Conservation (phyloP, 1,140 invertebrate species). For the Drosophila burlai region DNA sequence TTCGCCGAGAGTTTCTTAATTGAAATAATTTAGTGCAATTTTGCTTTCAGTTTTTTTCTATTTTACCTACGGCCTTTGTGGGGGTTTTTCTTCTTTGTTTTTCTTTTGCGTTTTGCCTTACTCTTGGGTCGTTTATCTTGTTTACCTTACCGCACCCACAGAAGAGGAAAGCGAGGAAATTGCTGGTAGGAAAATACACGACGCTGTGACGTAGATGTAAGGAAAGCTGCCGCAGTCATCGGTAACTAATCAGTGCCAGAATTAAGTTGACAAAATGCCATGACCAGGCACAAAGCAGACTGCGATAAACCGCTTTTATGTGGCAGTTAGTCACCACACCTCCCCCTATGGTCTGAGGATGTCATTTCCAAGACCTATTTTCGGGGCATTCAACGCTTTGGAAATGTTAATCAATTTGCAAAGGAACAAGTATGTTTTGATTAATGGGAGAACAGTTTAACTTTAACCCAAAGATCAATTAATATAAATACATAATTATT, state of each 20-base stretch:
- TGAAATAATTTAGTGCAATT: conserved; percentile 58
- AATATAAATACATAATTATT: background rate
- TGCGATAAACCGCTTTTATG: conserved; percentile 40
- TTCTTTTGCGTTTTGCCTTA: conserved; percentile 11
- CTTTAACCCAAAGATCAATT: background rate
- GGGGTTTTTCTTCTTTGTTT: conserved; percentile 14
- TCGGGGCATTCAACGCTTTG: conserved; percentile 18
- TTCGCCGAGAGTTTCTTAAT: conserved; percentile 51
- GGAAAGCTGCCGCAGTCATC: conserved; percentile 47
- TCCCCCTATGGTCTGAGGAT: background rate
- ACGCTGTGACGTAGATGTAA: conserved; percentile 24
- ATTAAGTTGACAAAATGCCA: conserved; percentile 62
- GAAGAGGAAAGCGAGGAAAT: background rate
- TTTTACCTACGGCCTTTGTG: conserved; percentile 50
- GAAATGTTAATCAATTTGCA: conserved; percentile 36
- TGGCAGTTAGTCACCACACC: conserved; percentile 23
- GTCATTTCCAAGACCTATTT: conserved; percentile 27
- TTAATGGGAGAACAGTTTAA: background rate
- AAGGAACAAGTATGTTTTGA: conserved; percentile 4
- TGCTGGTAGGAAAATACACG: conserved; percentile 1
- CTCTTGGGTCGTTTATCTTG: conserved; percentile 54
- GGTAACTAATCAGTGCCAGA: conserved; percentile 59
- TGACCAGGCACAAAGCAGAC: conserved; percentile 55
- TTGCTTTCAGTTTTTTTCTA: conserved; percentile 28
- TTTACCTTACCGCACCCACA: conserved; percentile 56